Percentiles rank a stretch among this genome's conserved stretches.
These are phyloP conservation scores for Amiota minor DNA, from an alignment of 2,888 invertebrate genomes.

Conservation along the genomic window DNA sequence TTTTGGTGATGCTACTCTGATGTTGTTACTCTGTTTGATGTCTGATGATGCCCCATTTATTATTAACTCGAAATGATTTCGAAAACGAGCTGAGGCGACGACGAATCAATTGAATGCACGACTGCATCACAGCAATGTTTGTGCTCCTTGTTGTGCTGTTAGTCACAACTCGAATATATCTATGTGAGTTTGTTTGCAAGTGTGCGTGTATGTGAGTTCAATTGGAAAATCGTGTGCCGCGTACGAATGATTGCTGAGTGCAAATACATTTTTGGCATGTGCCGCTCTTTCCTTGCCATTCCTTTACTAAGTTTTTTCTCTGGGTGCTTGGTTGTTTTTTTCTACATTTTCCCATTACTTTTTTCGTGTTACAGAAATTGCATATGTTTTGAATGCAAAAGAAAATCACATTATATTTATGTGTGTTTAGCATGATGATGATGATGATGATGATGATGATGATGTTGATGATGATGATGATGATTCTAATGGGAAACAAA, in stretches of 20 bases:
- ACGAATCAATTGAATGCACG: slow-evolving; percentile 72
- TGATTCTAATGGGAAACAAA: too few relatives aligned
- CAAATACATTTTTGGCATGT: slow-evolving; percentile 44
- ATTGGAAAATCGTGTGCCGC: slow-evolving; percentile 72
- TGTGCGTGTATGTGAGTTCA: slow-evolving; percentile 65
- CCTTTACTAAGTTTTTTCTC: too few relatives aligned
- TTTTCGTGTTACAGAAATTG: background rate
- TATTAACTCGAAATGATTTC: slow-evolving; percentile 69
- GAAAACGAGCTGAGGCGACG: slow-evolving; percentile 63
- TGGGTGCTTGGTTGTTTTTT: too few relatives aligned
- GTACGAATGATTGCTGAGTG: slow-evolving; percentile 44
- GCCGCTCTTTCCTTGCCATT: too few relatives aligned
- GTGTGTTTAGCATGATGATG: background rate
- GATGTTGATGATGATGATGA: too few relatives aligned
- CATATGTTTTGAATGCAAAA: slow-evolving; percentile 19
- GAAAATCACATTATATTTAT: slow-evolving; percentile 21
- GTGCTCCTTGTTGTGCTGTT: slow-evolving; percentile 33
- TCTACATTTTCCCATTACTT: too few relatives aligned
- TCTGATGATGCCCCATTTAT: slow-evolving; percentile 69
- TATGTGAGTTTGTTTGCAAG: slow-evolving; percentile 34
- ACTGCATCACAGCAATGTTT: slow-evolving; percentile 58
- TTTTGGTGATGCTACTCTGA: too few relatives aligned
- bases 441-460: too few relatives aligned
- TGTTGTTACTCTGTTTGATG: slow-evolving; percentile 56
- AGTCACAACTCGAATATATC: background rate